Percentiles rank a stretch among this genome's conserved stretches.
phyloP scores from a whole-genome alignment of 2,888 invertebrate genomes.

The Hemaris fuciformis region DNA sequence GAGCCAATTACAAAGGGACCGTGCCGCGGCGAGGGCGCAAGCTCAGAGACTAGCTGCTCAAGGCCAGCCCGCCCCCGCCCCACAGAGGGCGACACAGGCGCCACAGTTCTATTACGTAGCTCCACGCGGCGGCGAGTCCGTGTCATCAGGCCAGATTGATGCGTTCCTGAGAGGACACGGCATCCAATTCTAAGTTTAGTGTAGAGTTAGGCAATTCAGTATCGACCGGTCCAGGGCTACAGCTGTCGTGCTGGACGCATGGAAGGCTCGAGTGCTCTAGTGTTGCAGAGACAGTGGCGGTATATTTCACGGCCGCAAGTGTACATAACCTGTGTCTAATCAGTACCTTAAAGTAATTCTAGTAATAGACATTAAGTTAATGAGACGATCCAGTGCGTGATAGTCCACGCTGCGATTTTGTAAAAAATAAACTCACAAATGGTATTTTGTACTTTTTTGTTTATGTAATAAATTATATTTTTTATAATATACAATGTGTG shows the following conservation, averaged over 20 bases:
- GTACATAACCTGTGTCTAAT: conserved; percentile 73
- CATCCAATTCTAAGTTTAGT: conserved; percentile 79
- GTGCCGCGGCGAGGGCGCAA: conserved; percentile 78
- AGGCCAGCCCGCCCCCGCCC: conserved; percentile 53
- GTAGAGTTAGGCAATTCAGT: conserved; percentile 54
- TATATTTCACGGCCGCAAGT: conserved; percentile 24
- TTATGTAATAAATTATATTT: conserved; percentile 80
- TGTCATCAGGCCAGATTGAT: conserved; percentile 87
- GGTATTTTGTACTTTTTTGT: conserved; percentile 69
- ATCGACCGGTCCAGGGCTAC: conserved; percentile 46
- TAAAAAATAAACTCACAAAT: conserved; percentile 63
- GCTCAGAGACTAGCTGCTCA: conserved; percentile 63
- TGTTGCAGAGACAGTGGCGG: conserved; percentile 19
- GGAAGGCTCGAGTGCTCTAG: conserved; percentile 13
- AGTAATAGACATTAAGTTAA: conserved; percentile 63
- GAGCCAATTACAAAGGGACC: conserved; percentile 82
- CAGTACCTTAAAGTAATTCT: conserved; percentile 68
- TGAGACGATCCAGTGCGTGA: conserved; percentile 55
- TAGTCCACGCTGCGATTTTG: conserved; percentile 51
- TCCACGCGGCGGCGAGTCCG: conserved; percentile 71
- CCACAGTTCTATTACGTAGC: conserved; percentile 83
- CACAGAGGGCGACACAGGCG: conserved; percentile 40
- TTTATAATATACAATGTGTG: conserved; percentile 30
- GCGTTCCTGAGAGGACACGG: conserved; percentile 89
- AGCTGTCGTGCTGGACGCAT: too few relatives aligned